Evolutionary conservation across 1,140 invertebrate genomes (phyloP), one percentile per base, ranked within the genome.

Genomic region (Battus philenor): DNA sequence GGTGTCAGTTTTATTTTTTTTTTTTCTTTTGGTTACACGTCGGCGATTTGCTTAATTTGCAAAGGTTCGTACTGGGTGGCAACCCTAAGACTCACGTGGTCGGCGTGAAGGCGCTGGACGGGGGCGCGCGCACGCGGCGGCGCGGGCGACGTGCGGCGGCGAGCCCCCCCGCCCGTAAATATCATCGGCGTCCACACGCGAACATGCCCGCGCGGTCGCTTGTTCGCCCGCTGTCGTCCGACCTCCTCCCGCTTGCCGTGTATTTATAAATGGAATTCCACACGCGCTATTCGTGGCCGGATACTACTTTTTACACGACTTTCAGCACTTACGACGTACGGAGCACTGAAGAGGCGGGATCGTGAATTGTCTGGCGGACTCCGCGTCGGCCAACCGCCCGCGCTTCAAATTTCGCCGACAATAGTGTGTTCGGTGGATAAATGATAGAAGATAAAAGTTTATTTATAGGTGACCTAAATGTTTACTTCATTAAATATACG

Each of bases 281-380:
- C 66, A 51, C 64, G 59, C 67, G 66, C 60, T 73, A 71, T 71
- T 67, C 60, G 54, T 59, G 50, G 69, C 68, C 75, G 76, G 77
- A 84, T 80, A 82, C 76, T 74, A 77, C 78, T 82, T 84, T 81
- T 81, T 79, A 84, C 80, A 84, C 80, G 80, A 80, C 74, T 82
- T 76, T 79, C 78, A 52, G 75, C 76, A 84, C 80, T 84, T 84
- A 82, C 78, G 76, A 59, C 76, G 74, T 73, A 54, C 73, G 66
- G 68, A 77, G 70, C 62, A 84, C 81, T 85, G 78, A 80, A 75
- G 68, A 68, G 63, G 59, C 64, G 53, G 56, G 51, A 64, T 73
- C 57, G 62, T 54, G 56, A 50, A 68, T 67, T 68, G 76, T 81
- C 76, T 84, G 60, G 52, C 61, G 59, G 50, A 59, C 46, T 54